Percentiles rank a stretch among this genome's conserved stretches.
These are phyloP conservation scores for Lomographa bimaculata DNA, from an alignment of 2,888 invertebrate species.

Conservation along the genomic window DNA sequence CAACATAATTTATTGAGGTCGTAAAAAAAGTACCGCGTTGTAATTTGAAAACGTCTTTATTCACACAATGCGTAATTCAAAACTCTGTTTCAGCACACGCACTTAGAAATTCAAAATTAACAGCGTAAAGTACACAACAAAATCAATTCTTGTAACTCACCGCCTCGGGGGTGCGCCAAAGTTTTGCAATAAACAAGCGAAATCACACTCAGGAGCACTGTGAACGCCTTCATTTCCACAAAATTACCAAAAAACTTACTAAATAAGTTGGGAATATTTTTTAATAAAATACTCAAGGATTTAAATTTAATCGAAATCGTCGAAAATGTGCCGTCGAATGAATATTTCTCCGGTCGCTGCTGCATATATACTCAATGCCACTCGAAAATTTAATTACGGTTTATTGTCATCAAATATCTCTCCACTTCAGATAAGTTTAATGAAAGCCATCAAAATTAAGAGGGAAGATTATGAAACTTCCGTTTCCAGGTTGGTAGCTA, in stretches of 20 bases:
- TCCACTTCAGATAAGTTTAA: slow-evolving; percentile 40
- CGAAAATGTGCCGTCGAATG: slow-evolving; percentile 15
- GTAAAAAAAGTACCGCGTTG: no score
- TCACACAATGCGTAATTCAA: slow-evolving; percentile 3
- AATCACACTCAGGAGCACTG: slow-evolving; percentile 47
- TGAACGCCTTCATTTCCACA: slow-evolving; percentile 52
- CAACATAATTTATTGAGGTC: no score
- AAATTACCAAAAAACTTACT: slow-evolving; percentile 18
- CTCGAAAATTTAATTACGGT: slow-evolving; percentile 45
- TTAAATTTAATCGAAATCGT: no score
- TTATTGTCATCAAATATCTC: slow-evolving; percentile 32
- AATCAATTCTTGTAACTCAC: slow-evolving; percentile 39
- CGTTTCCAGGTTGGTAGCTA: no score
- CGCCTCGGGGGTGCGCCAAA: slow-evolving; percentile 38
- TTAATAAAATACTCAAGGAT: no score
- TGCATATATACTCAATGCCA: slow-evolving; percentile 37
- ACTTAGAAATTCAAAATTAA: slow-evolving; percentile 17
- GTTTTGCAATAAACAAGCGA: slow-evolving; percentile 50
- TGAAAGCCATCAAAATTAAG: slow-evolving; percentile 26
- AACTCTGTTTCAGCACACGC: slow-evolving; percentile 4
- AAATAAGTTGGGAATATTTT: no score
- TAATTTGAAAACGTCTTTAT: no score
- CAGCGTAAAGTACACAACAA: slow-evolving; percentile 16
- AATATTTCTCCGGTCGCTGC: slow-evolving; percentile 21
- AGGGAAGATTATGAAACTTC: slow-evolving; percentile 10